Evolutionary conservation across 35 echinoderm and acorn worm species (phyloP), one percentile per base, ranked within the genome.

Genomic region (Hemicentrotus pulcherrimus): DNA sequence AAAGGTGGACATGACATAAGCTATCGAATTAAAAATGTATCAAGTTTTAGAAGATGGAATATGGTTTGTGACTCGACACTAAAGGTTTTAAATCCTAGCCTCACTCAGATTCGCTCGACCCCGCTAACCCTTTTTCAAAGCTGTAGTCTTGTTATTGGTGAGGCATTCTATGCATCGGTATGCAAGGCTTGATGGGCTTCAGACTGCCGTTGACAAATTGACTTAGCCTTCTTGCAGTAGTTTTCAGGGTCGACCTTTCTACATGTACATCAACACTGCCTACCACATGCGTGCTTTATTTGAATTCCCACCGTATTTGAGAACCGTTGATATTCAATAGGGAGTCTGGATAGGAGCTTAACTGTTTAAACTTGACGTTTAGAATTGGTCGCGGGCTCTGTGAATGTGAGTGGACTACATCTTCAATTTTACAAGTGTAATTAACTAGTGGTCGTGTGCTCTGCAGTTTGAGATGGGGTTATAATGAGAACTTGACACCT

Each of bases 301-400:
- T n/a, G 28, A 78, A 78, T 78, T 78, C 65, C 19, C 65, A 28
- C 65, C 19, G 7, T 14, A 2, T 59, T 59, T 59, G 52, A 59
- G 52, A 78, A 78, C 65, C 19, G 65, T 78, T 78, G 22, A 18
- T 78, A n/a, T 78, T 78, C 19, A n/a, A 28, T 19, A 19, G 8
- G 65, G 65, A 78, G 65, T 7, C 65, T 78, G 65, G 65, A 22
- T n/a, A n/a, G 19, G 65, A 78, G 65, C 65, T 78, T 78, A 78
- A 78, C 65, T 78, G 65, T 78, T 78, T 78, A 78, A 78, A 78
- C 65, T 78, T 78, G 65, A 78, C 65, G 65, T 78, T 78, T 78
- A n/a, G 65, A 78, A 78, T 28, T 78, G 65, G 65, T 78, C 65
- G 65, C 65, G 65, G 65, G 65, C 7, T 28, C 22, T 70, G 61